Conservation (phyloP, 2,888 invertebrate genomes). For the Cephus spinipes region DNA sequence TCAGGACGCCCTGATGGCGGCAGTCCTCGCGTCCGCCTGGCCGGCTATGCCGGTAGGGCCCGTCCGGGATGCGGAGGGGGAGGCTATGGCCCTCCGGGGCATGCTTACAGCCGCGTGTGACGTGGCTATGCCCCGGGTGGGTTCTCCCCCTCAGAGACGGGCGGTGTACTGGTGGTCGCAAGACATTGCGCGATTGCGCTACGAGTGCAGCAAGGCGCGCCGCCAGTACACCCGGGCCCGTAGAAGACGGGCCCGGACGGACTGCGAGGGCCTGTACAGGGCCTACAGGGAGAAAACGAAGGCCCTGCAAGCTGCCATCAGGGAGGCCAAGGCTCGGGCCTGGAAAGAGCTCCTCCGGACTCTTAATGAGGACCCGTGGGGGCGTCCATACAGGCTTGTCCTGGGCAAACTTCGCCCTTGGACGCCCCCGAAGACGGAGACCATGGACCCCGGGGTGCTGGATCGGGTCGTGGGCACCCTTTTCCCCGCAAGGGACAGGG, state of each 20-base stretch:
- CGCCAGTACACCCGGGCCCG: not conserved
- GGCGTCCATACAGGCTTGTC: constrained; percentile 29
- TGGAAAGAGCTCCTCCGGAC: constrained; percentile 20
- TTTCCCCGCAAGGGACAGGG: not conserved
- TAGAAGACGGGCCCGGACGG: not conserved
- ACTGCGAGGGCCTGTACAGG: too few species aligned
- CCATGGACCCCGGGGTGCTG: not conserved
- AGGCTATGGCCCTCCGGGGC: not conserved
- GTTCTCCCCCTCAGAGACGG: not conserved
- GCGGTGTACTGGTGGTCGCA: too few species aligned
- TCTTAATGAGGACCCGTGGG: constrained; percentile 25
- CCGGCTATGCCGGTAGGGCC: not conserved
- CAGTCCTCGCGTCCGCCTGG: not conserved
- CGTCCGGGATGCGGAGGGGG: not conserved
- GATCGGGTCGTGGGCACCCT: not conserved
- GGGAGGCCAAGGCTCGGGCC: not conserved
- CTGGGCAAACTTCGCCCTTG: not conserved
- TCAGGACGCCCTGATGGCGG: not conserved
- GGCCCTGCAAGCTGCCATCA: not conserved
- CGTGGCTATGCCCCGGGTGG: not conserved
- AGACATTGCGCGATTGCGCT: too few species aligned
- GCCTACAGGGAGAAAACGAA: not conserved
- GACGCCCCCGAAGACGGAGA: not conserved
- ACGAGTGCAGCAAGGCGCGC: not conserved
- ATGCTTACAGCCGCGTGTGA: not conserved